These are phyloP conservation scores for Anguilla marmorata DNA, from an alignment of 2,797 vertebrate genomes.

Conservation along the genomic window DNA sequence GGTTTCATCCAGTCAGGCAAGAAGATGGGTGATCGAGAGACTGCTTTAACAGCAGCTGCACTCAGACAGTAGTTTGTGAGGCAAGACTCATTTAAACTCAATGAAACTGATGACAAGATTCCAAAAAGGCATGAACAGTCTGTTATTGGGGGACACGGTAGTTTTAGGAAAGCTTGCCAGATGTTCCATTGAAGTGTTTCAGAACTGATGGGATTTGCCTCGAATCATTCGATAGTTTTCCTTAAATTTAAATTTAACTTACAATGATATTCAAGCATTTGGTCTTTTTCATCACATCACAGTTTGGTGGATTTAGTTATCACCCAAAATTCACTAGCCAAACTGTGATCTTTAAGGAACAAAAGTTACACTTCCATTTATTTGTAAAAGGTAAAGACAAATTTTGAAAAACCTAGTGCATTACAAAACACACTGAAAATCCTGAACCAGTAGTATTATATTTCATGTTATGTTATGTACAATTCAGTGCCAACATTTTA, in stretches of 20 bases:
- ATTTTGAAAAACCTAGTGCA: neutral
- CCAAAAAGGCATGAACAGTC: neutral
- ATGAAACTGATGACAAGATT: neutral
- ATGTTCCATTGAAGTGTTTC: neutral
- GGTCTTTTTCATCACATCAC: no score
- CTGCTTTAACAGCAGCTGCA: neutral
- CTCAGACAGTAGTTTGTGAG: neutral
- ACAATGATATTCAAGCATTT: no score
- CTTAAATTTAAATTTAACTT: no score
- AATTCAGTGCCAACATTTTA: neutral
- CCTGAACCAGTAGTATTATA: neutral
- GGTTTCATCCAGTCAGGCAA: neutral
- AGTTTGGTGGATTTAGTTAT: neutral
- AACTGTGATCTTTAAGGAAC: neutral
- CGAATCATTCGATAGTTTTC: neutral
- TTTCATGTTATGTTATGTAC: neutral
- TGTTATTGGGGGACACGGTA: neutral
- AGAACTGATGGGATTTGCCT: neutral
- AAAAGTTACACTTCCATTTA: neutral
- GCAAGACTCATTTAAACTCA: slow-evolving; percentile 9
- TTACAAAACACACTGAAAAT: neutral
- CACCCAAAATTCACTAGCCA: neutral
- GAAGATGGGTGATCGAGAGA: neutral
- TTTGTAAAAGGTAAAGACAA: neutral
- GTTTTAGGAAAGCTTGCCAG: neutral